A percentile compares a stretch with the other conserved stretches of the same genome.
Evolutionary conservation across 2,888 invertebrate species (phyloP).

Genomic region (Ametastegia equiseti): DNA sequence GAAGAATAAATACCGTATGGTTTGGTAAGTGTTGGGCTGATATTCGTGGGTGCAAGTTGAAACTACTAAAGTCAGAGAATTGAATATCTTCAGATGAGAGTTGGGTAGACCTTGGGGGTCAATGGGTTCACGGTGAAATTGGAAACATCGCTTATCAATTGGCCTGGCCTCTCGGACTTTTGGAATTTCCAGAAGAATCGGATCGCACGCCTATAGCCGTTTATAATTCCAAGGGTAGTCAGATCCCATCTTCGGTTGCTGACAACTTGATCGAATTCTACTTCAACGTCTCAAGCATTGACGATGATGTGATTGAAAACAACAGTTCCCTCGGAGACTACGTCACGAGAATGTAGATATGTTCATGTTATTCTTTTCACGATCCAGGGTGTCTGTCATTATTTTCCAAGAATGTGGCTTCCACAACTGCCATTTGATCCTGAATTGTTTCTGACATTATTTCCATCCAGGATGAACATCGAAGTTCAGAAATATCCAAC

Average conservation of each 20-base stretch:
- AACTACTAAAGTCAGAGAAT: background rate
- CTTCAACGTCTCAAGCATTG: background rate
- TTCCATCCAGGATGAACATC: background rate
- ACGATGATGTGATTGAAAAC: background rate
- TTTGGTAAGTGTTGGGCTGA: constrained; percentile 71
- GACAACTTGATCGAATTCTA: background rate
- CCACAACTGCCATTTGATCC: too few relatives aligned
- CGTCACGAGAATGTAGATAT: background rate
- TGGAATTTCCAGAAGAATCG: constrained; percentile 54
- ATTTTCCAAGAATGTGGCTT: too few relatives aligned
- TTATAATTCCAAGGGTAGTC: background rate
- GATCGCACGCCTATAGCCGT: background rate
- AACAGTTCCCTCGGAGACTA: background rate
- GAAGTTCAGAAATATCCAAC: background rate
- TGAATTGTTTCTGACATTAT: too few relatives aligned
- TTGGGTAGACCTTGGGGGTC: constrained; percentile 64
- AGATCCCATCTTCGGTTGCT: background rate
- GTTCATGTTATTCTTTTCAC: background rate
- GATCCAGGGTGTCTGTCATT: too few relatives aligned
- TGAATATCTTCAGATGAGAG: constrained; percentile 57
- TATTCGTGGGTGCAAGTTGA: background rate
- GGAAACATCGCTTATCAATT: constrained; percentile 62
- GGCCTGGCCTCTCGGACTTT: constrained; percentile 61
- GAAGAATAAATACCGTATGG: constrained; percentile 74
- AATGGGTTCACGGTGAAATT: constrained; percentile 67